Evolutionary conservation across 2,113 vertebrate species (phyloP).

Genomic region (Psephotus haematonotus): DNA sequence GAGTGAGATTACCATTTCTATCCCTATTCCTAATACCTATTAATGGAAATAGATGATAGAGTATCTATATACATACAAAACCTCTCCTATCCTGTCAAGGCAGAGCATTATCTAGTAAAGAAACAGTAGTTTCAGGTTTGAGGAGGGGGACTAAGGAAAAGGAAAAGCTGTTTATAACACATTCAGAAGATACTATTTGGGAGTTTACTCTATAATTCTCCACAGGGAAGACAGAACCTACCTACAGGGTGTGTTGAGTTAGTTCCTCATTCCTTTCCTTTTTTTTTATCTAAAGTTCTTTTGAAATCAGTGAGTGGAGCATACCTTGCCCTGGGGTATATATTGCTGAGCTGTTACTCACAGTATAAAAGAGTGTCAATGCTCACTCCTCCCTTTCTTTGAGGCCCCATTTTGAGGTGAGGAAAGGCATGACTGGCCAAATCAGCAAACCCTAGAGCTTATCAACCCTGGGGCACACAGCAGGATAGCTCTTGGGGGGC

Average conservation of each 20-base stretch:
- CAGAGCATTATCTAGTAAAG: not conserved
- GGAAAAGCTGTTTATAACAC: not conserved
- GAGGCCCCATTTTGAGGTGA: not conserved
- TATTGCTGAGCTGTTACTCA: constrained; percentile 25
- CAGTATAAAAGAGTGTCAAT: not conserved
- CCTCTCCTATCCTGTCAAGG: not conserved
- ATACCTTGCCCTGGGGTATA: not conserved
- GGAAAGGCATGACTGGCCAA: not conserved
- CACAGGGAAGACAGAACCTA: constrained; percentile 3
- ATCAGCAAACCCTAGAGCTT: not conserved
- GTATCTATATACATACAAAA: not conserved
- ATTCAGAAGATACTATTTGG: not conserved
- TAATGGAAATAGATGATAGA: constrained; percentile 16
- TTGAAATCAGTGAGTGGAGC: constrained; percentile 11
- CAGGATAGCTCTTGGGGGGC: not conserved
- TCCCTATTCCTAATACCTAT: constrained; percentile 4
- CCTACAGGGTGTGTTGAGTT: constrained; percentile 12
- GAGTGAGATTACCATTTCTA: not conserved
- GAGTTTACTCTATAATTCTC: not conserved
- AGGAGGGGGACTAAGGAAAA: not conserved
- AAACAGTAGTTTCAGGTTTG: not conserved
- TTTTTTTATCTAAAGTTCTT: not conserved
- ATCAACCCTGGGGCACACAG: not conserved
- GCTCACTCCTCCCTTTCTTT: not conserved
- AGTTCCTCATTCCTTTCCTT: constrained; percentile 41